These are phyloP conservation scores for Selenia dentaria DNA, from an alignment of 2,888 invertebrate genomes.

Conservation along the genomic window DNA sequence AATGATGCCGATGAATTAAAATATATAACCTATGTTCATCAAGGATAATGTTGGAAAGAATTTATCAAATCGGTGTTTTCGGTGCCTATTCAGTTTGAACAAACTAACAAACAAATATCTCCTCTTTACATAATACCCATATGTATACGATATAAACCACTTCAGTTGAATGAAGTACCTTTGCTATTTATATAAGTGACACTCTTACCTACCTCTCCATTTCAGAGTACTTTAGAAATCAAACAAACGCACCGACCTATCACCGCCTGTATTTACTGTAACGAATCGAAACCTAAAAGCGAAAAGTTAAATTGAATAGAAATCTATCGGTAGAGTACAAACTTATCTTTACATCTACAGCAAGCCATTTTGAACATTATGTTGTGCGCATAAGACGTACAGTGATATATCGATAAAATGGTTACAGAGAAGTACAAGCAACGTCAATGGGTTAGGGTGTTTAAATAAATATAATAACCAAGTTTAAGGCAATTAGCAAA, in stretches of 20 bases:
- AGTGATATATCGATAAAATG: neutral
- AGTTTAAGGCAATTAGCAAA: constrained; percentile 51
- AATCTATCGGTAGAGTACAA: constrained; percentile 30
- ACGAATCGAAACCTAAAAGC: constrained; percentile 32
- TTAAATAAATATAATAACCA: constrained; percentile 58
- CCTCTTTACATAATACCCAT: too few relatives aligned
- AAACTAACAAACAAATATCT: too few relatives aligned
- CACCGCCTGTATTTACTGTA: constrained; percentile 24
- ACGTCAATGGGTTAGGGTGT: constrained; percentile 47
- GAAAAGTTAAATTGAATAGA: constrained; percentile 36
- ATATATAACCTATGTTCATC: too few relatives aligned
- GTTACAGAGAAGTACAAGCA: constrained; percentile 35
- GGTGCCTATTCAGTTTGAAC: too few relatives aligned
- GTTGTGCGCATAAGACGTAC: neutral
- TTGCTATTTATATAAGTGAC: too few relatives aligned
- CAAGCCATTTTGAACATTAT: constrained; percentile 15
- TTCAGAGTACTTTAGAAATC: constrained; percentile 14
- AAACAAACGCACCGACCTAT: constrained; percentile 24
- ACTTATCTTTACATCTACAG: neutral
- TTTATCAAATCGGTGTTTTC: too few relatives aligned
- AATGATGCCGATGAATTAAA: too few relatives aligned
- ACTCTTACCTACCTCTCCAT: too few relatives aligned
- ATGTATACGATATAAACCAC: too few relatives aligned
- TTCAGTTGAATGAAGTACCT: too few relatives aligned
- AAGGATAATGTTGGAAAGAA: too few relatives aligned